Evolutionary conservation across 2,797 vertebrate genomes (phyloP), one percentile per base, ranked within the genome.

Genomic region (Channa striata): DNA sequence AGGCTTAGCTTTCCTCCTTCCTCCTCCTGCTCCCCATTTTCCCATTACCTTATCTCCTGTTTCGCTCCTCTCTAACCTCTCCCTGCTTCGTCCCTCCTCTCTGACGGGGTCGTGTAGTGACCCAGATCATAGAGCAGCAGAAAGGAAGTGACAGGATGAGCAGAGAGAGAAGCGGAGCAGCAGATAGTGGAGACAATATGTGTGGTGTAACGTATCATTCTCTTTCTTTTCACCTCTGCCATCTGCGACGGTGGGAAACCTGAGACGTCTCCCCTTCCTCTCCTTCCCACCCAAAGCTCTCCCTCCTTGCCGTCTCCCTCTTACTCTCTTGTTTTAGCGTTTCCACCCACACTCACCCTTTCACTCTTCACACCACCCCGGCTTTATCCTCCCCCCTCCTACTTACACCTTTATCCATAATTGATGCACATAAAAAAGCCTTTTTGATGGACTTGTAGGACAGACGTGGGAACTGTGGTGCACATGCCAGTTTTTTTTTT

Each of bases 401-500:
- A 88, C 81, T 90, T 89, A 93, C 96, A 96, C 94, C 96, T 81
- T 85, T 81, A 90, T 89, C 73, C 85, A 91, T 89, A 86, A 89
- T 89, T 88, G 84, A 90, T 90, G 77, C 51, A 64, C 11, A 9
- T 50, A 80, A 71, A 73, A 82, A 83, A 87, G 74, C 57, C 74
- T 64, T 43, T 78, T 67, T 87, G 83, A 85, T 83, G 78, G 73
- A 65, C 75, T 73, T 73, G 72, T 68, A n/a, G n/a, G n/a, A n/a
- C 53, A 59, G 72, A 68, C 72, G 80, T 85, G 80, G 79, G 81
- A 87, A 68, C 77, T 81, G 77, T 30, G 44, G 51, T 58, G 39
- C 25, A 6, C 68, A 54, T 78, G 83, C 69, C 73, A 72, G 37
- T 11, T 59, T 60, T 68, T 64, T n/a, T 47, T 68, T 36, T 44